Conservation (phyloP, 2,888 invertebrate genomes). For the Drosophila cognata region DNA sequence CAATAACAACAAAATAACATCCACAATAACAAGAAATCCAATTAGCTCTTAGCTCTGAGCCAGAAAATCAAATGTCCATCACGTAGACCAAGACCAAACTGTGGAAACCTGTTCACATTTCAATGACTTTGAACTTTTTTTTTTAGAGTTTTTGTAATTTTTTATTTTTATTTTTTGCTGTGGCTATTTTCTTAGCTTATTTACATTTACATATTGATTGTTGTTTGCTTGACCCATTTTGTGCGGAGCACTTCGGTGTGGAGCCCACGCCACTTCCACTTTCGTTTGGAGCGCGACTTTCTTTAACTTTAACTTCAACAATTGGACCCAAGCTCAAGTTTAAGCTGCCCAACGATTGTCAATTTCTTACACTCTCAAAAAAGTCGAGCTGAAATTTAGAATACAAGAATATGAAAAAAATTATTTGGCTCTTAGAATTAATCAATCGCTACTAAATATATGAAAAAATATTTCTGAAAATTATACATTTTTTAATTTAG, state of each 20-base stretch:
- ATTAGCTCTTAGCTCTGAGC: conserved; percentile 50
- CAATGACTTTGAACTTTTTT: conserved; percentile 78
- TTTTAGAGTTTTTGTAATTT: conserved; percentile 3
- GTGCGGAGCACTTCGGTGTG: conserved; percentile 21
- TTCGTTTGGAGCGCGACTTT: conserved; percentile 68
- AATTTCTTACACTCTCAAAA: not conserved
- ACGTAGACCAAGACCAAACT: conserved; percentile 47
- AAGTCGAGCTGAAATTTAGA: not conserved
- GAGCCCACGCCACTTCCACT: conserved; percentile 78
- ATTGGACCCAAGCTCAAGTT: conserved; percentile 22
- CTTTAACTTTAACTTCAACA: conserved; percentile 48
- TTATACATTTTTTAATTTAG: not conserved
- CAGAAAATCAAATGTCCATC: conserved; percentile 69
- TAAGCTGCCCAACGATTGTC: conserved; percentile 18
- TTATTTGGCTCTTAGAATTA: not conserved
- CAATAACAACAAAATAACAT: conserved; percentile 28
- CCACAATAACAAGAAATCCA: conserved; percentile 56
- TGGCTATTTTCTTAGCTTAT: not conserved
- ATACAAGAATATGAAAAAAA: not conserved
- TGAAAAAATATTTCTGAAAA: not conserved
- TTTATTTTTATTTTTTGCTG: conserved; percentile 31
- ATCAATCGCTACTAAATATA: not conserved
- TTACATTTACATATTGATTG: conserved; percentile 69
- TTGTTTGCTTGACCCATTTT: conserved; percentile 76
- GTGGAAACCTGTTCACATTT: conserved; percentile 72